A percentile compares a stretch with the other conserved stretches of the same genome.
Conservation (phyloP, 2,797 vertebrate species). For the Chiroxiphia lanceolata region DNA sequence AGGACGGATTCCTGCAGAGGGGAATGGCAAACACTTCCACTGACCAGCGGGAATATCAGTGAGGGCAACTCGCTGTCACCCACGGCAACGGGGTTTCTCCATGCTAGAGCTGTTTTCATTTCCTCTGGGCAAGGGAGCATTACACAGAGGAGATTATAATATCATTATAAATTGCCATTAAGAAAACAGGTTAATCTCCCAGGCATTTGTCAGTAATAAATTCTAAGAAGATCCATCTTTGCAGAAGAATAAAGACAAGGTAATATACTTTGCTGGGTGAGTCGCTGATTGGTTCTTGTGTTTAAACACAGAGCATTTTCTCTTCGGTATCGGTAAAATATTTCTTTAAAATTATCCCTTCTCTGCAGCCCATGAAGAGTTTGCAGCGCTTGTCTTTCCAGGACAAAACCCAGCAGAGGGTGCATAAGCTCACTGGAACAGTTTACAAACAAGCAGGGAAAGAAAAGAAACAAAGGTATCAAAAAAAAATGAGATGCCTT, state of each 20-base stretch:
- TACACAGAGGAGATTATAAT: neutral
- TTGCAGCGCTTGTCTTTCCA: neutral
- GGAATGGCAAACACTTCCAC: neutral
- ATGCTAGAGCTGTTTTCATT: neutral
- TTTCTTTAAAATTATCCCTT: conserved; percentile 23
- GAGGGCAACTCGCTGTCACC: neutral
- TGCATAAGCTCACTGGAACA: neutral
- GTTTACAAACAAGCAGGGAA: neutral
- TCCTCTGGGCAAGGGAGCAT: neutral
- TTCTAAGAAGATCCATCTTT: neutral
- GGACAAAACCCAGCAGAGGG: neutral
- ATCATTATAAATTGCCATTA: conserved; percentile 20
- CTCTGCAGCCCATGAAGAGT: neutral
- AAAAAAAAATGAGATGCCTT: neutral
- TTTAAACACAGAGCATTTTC: neutral
- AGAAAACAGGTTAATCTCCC: conserved; percentile 10
- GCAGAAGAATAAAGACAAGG: conserved; percentile 19
- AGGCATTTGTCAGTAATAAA: neutral
- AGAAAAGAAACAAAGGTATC: conserved; percentile 4
- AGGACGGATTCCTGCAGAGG: neutral
- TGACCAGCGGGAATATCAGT: neutral
- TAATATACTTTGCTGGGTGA: neutral
- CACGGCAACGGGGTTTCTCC: neutral
- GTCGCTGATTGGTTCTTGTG: neutral
- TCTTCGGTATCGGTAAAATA: neutral